Evolutionary conservation across 2,113 vertebrate genomes (phyloP).

Genomic region (Mesocricetus auratus): DNA sequence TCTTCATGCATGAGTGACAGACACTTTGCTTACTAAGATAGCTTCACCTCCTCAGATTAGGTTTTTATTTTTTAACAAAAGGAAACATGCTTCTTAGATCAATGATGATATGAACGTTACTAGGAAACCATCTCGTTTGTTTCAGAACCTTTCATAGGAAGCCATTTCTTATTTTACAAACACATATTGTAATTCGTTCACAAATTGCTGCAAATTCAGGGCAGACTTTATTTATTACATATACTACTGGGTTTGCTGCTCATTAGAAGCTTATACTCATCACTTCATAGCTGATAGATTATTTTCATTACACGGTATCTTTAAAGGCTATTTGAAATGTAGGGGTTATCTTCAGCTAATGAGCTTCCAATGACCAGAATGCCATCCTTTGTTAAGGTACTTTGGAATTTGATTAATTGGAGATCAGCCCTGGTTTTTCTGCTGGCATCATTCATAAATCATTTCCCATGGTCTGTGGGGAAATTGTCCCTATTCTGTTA

Average conservation of each 20-base stretch:
- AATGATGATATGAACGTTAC: neutral
- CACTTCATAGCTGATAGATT: conserved; percentile 55
- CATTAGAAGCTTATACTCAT: conserved; percentile 42
- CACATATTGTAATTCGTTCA: conserved; percentile 28
- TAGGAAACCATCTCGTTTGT: neutral
- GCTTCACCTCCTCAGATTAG: neutral
- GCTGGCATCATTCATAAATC: conserved; percentile 71
- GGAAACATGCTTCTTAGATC: neutral
- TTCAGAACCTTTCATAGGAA: neutral
- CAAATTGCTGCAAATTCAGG: conserved; percentile 28
- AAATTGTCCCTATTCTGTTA: conserved; percentile 48
- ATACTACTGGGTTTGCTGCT: conserved; percentile 46
- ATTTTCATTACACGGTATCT: conserved; percentile 66
- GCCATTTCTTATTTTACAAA: conserved; percentile 55
- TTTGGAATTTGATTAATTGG: conserved; percentile 81
- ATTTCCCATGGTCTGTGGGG: conserved; percentile 51
- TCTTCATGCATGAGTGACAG: neutral
- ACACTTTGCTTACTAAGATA: neutral
- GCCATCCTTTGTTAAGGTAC: conserved; percentile 65
- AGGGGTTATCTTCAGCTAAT: conserved; percentile 66
- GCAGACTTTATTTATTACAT: conserved; percentile 62
- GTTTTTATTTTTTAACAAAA: conserved; percentile 36
- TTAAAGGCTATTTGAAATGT: conserved; percentile 70
- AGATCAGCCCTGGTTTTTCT: conserved; percentile 54
- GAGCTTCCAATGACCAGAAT: conserved; percentile 66